These are phyloP conservation scores for Julus scanicus DNA, from an alignment of 2,888 invertebrate genomes.

Conservation along the genomic window DNA sequence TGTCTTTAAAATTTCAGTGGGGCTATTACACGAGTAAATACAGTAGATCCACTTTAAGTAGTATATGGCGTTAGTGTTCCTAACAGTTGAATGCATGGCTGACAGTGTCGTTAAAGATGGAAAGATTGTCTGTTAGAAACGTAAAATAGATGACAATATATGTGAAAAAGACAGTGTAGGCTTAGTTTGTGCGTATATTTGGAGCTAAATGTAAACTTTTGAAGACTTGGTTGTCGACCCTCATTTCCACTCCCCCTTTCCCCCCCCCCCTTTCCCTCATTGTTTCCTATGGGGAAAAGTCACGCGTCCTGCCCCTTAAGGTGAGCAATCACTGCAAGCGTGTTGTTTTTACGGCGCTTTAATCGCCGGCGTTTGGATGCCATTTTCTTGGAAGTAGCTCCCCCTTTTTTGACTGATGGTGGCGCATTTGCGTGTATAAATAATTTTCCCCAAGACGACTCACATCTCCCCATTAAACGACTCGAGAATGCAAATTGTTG, in stretches of 20 bases:
- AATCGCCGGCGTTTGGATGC: not conserved
- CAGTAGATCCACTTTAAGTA: too few species aligned
- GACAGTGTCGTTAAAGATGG: too few species aligned
- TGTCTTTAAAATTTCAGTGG: too few species aligned
- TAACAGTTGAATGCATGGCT: too few species aligned
- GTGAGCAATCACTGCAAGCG: not conserved
- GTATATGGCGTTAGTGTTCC: too few species aligned
- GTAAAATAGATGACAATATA: too few species aligned
- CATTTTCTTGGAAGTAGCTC: not conserved
- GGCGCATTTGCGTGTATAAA: constrained; percentile 1
- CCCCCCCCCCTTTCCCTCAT: not conserved
- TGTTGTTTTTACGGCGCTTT: not conserved
- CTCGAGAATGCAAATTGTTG: constrained; percentile 33
- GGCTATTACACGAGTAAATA: too few species aligned
- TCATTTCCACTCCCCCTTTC: too few species aligned
- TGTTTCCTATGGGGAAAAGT: not conserved
- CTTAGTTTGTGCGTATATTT: not conserved
- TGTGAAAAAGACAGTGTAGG: not conserved
- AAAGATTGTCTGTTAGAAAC: too few species aligned
- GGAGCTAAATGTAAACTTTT: not conserved
- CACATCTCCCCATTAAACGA: not conserved
- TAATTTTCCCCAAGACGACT: constrained; percentile 19
- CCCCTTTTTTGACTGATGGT: not conserved
- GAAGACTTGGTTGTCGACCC: too few species aligned
- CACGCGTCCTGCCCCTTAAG: not conserved